A percentile compares a stretch with the other conserved stretches of the same genome.
Conservation (phyloP, 2,113 vertebrate genomes). For the Lonchura striata region DNA sequence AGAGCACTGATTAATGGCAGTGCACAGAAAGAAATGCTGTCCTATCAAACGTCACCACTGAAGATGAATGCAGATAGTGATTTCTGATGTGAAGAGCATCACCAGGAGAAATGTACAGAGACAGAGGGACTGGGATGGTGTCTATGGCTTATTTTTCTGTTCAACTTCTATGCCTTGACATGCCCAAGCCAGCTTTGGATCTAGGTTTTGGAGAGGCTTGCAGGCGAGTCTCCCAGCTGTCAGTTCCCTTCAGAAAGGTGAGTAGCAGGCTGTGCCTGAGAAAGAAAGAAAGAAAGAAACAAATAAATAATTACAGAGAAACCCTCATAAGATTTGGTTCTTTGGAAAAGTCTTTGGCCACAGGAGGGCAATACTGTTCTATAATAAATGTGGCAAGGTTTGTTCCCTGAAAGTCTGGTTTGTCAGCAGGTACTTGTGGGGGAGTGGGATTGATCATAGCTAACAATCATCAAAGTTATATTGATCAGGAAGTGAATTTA, state of each 20-base stretch:
- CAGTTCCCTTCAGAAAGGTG: neutral
- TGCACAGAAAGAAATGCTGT: neutral
- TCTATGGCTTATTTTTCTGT: neutral
- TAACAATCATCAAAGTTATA: neutral
- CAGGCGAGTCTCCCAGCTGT: neutral
- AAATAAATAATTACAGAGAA: neutral
- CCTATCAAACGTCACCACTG: neutral
- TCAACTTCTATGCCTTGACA: neutral
- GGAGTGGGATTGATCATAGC: neutral
- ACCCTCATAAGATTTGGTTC: rapidly evolving
- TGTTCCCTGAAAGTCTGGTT: neutral
- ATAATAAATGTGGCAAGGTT: neutral
- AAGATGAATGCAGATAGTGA: neutral
- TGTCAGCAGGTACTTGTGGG: neutral
- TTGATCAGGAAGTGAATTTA: neutral
- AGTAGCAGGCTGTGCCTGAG: neutral
- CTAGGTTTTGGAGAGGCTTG: neutral
- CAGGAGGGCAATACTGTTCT: conserved; percentile 65
- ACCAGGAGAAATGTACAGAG: neutral
- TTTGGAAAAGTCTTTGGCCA: conserved; percentile 22
- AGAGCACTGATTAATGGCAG: neutral
- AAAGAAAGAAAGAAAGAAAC: neutral
- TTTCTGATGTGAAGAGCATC: neutral
- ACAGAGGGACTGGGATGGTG: neutral
- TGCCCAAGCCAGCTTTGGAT: neutral